These are phyloP conservation scores for Alectura lathami DNA, from an alignment of 2,113 vertebrate species.

Conservation along the genomic window DNA sequence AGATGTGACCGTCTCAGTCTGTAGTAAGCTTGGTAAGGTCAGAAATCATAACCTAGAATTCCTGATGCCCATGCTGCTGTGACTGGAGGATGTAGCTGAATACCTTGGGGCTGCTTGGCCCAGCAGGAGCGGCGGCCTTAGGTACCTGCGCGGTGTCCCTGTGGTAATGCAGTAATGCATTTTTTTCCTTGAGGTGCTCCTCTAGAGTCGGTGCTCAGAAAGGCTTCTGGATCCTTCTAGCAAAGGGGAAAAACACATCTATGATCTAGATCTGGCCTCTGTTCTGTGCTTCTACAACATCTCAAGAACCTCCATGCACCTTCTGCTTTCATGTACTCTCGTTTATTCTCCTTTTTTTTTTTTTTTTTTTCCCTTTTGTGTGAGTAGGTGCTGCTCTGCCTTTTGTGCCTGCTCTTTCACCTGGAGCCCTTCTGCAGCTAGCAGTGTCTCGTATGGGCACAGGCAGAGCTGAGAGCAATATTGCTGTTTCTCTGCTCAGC, in stretches of 20 bases:
- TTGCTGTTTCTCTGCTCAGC: background rate
- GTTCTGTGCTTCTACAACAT: background rate
- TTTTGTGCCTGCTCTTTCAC: background rate
- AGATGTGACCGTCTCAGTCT: background rate
- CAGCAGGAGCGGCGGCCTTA: background rate
- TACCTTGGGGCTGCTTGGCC: background rate
- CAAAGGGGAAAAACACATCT: background rate
- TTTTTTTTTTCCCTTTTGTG: background rate
- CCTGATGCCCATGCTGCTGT: background rate
- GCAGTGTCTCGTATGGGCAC: accelerated
- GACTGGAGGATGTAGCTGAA: background rate
- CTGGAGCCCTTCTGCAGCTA: background rate
- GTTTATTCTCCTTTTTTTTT: no score
- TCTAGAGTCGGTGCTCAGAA: background rate
- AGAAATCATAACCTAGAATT: background rate
- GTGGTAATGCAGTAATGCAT: background rate
- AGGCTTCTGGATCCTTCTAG: background rate
- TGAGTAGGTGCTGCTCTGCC: background rate
- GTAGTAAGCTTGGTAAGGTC: background rate
- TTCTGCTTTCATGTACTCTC: background rate
- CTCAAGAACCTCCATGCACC: background rate
- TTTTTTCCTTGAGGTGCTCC: background rate
- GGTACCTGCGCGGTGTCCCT: background rate
- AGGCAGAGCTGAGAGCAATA: background rate
- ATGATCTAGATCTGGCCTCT: background rate